Evolutionary conservation across 2,113 vertebrate species (phyloP).

Genomic region (Pica pica): DNA sequence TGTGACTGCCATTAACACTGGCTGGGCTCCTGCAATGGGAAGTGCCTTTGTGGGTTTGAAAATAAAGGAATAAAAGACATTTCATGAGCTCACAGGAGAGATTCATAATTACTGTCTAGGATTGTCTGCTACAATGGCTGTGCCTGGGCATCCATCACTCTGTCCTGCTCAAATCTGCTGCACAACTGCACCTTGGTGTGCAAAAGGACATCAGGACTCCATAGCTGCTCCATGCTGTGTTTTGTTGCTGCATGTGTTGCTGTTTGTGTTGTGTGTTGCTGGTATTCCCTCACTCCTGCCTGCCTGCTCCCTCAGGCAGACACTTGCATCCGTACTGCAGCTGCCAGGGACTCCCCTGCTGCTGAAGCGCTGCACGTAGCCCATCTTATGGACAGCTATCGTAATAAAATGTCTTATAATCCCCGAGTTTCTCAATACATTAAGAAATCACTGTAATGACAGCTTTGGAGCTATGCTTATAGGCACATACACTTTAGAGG

Average conservation of each 20-base stretch:
- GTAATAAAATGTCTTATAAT: neutral
- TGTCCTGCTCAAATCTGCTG: neutral
- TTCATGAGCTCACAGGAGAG: neutral
- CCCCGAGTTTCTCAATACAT: neutral
- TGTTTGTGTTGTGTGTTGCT: neutral
- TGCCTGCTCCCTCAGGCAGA: neutral
- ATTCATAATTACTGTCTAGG: neutral
- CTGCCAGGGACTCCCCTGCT: neutral
- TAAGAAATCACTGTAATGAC: neutral
- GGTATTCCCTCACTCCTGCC: accelerated
- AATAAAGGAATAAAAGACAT: neutral
- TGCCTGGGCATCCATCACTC: neutral
- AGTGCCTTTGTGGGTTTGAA: neutral
- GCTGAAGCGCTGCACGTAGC: neutral
- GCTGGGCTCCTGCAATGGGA: neutral
- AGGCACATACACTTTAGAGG: neutral
- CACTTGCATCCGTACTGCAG: accelerated
- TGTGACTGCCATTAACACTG: neutral
- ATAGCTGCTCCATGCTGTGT: neutral
- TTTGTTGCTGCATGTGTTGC: neutral
- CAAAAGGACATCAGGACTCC: neutral
- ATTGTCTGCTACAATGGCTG: accelerated
- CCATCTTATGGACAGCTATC: neutral
- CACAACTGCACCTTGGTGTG: no score
- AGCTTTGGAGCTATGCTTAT: neutral